Conservation (phyloP, 2,797 vertebrate genomes). For the Morelia viridis region DNA sequence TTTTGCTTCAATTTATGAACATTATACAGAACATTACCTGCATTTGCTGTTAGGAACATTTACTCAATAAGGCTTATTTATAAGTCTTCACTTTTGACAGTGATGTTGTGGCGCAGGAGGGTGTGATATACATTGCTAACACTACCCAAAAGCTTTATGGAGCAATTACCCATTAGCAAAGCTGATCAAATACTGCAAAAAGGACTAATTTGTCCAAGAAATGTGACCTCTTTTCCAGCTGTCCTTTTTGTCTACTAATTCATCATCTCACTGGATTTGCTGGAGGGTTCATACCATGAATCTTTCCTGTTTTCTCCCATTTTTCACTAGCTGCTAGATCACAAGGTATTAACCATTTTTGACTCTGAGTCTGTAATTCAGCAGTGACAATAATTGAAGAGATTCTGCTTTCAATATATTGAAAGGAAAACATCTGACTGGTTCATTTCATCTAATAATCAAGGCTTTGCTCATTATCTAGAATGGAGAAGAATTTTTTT, state of each 20-base stretch:
- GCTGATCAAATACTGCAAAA: neutral
- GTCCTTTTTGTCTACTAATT: neutral
- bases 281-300: neutral
- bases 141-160: neutral
- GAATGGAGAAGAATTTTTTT: neutral
- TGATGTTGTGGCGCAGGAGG: neutral
- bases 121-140: neutral
- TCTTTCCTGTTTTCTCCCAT: neutral
- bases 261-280: neutral
- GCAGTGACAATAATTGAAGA: neutral
- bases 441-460: neutral
- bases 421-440: neutral
- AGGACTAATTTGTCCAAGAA: neutral
- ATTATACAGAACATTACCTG: constrained; percentile 25
- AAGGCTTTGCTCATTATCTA: neutral
- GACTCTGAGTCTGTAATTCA: neutral
- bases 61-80: constrained; percentile 24
- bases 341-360: neutral
- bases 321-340: neutral
- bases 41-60: constrained; percentile 21
- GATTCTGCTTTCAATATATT: neutral
- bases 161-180: neutral
- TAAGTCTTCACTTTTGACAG: neutral
- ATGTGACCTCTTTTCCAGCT: neutral
- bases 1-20: neutral